Base-by-base conservation (phyloP, 2,113 vertebrate genomes). In the Triplophysa siluroides region DNA sequence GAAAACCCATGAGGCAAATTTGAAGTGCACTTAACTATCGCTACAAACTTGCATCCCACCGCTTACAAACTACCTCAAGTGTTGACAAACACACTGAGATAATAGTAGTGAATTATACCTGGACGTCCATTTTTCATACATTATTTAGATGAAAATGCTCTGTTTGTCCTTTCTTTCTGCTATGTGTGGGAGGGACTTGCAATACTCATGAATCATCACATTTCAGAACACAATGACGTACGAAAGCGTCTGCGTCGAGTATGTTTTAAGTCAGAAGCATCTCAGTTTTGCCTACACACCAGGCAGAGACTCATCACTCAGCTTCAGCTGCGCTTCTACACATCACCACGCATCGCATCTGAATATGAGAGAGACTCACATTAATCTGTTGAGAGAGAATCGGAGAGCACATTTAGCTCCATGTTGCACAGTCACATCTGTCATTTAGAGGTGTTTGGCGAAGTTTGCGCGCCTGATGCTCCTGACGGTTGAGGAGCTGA, bases 351-450 rank as follows among this genome's bases (percentile, higher is more conserved):
- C 74, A 65, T 65, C 74, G 50, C 19, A 6, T 77, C 61, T 77
- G 24, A 21, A 54, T 54, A 45, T 21, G 21, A 73, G 52, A 54
- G 50, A 68, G 33, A 69, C 66, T 50, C 23, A 38, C 60, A 52
- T 79, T 29, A 63, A 33, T 71, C 78, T 61, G 19, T 62, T 62
- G 19, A 9, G 9, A 45, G 21, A 45, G 56, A 38, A 79, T 21
- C 24, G 13, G 60, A 60, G 38, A 21, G 12, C 12, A 19, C 23
- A 69, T 71, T 50, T 52, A 71, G 65, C 41, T 52, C 13, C 38
- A 63, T n/a, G 8, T 71, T 50, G 23, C 60, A 52, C 23, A 71
- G 72, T 75, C 56, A 65, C 74, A 77, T 77, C 62, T 77, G 45
- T 65, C 74, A 65, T 62, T 75, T 47, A 62, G 38, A 47, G 58